phyloP scores from a whole-genome alignment of 1,140 invertebrate species.

The Leptinotarsa defecta region DNA sequence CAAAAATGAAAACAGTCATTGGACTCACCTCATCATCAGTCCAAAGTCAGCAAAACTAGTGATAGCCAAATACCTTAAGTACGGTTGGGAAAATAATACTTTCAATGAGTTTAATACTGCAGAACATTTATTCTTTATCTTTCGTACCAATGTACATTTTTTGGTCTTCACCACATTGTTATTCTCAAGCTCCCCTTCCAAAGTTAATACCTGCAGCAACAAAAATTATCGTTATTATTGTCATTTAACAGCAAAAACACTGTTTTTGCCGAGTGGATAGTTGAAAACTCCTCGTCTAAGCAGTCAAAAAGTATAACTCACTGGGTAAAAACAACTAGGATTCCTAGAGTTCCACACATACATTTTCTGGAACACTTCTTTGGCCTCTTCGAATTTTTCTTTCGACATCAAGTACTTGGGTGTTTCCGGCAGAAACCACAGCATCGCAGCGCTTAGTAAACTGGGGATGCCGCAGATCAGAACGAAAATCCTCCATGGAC shows the following conservation, averaged over 20 bases:
- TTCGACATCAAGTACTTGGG: slow-evolving; percentile 80
- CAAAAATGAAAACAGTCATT: not conserved
- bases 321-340: slow-evolving; percentile 66
- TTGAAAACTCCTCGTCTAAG: no score
- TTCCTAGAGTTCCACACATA: slow-evolving; percentile 67
- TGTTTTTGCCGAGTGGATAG: no score
- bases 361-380: slow-evolving; percentile 64
- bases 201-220: slow-evolving; percentile 33
- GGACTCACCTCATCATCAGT: slow-evolving; percentile 61
- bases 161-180: slow-evolving; percentile 30
- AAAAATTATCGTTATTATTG: no score
- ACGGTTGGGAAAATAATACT: slow-evolving; percentile 57
- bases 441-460: slow-evolving; percentile 64
- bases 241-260: no score
- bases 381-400: slow-evolving; percentile 69
- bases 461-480: slow-evolving; percentile 69
- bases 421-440: slow-evolving; percentile 77
- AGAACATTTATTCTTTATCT: not conserved
- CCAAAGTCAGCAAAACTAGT: slow-evolving; percentile 64
- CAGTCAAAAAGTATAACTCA: slow-evolving; percentile 49
- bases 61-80: slow-evolving; percentile 58
- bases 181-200: slow-evolving; percentile 41
- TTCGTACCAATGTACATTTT: not conserved
- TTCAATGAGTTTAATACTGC: slow-evolving; percentile 21
- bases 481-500: slow-evolving; percentile 79